phyloP scores from a whole-genome alignment of 2,797 vertebrate genomes.

The Spea hammondii region DNA sequence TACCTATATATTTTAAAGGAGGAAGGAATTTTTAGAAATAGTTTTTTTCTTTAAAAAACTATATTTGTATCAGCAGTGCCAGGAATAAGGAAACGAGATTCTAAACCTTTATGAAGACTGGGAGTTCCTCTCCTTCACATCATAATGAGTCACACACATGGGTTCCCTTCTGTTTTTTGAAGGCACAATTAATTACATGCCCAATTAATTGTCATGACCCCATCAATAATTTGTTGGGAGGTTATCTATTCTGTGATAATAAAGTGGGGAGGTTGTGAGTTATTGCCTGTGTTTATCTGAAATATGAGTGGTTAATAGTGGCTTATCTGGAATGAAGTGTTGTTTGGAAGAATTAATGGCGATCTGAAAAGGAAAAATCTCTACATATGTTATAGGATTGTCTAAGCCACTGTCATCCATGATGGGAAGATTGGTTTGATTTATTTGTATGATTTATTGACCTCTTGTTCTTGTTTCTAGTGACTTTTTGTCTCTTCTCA shows the following conservation, averaged over 20 bases:
- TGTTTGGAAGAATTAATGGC: not conserved
- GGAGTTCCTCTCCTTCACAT: conserved; percentile 18
- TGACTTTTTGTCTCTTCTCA: too few species aligned
- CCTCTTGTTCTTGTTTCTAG: too few species aligned
- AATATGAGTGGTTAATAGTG: conserved; percentile 1
- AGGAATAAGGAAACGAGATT: not conserved
- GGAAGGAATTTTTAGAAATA: too few species aligned
- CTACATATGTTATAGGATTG: too few species aligned
- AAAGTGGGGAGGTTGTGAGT: conserved; percentile 31
- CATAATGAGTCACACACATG: conserved; percentile 40
- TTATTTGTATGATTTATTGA: too few species aligned
- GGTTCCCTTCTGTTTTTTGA: conserved; percentile 30
- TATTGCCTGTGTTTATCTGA: conserved; percentile 35
- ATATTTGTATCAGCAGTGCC: not conserved
- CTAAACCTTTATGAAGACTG: conserved; percentile 3
- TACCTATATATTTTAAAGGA: too few species aligned
- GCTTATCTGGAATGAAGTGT: conserved; percentile 1
- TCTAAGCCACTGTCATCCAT: too few species aligned
- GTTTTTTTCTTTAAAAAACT: too few species aligned
- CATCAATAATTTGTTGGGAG: conserved; percentile 47
- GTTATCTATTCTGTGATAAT: conserved; percentile 40
- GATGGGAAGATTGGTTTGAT: too few species aligned
- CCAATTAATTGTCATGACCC: conserved; percentile 49
- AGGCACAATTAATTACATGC: conserved; percentile 45
- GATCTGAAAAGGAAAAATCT: not conserved